Evolutionary conservation across 2,113 vertebrate genomes (phyloP).

Genomic region (Platysteira castanea): DNA sequence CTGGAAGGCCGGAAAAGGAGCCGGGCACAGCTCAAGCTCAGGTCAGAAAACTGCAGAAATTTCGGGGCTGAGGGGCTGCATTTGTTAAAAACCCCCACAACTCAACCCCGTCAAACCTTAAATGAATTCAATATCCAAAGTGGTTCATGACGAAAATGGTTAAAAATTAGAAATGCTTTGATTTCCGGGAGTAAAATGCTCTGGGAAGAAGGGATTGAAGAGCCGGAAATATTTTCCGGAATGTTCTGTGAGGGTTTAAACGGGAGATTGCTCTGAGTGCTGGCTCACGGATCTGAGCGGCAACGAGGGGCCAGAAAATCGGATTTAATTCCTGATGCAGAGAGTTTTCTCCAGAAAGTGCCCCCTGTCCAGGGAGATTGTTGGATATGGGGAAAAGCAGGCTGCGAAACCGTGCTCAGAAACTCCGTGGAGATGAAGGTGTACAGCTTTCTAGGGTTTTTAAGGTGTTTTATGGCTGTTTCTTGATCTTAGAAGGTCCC

Average conservation of each 20-base stretch:
- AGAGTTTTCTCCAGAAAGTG: background rate
- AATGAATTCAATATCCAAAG: background rate
- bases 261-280: background rate
- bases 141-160: background rate
- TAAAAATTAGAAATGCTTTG: background rate
- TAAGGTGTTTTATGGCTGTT: too few species aligned
- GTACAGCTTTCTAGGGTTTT: too few species aligned
- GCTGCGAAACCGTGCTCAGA: background rate
- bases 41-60: too few species aligned
- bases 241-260: background rate
- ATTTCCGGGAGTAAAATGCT: background rate
- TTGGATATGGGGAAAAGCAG: background rate
- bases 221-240: background rate
- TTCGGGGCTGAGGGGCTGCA: background rate
- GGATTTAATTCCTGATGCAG: background rate
- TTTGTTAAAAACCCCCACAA: background rate
- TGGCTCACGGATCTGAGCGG: background rate
- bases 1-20: background rate
- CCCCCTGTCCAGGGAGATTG: background rate
- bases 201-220: background rate
- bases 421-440: background rate
- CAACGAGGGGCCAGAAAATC: background rate
- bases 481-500: too few species aligned
- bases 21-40: too few species aligned
- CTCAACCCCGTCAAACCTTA: background rate